These are phyloP conservation scores for Ganaspis sp. DNA, from an alignment of 1,140 invertebrate genomes.

Conservation along the genomic window DNA sequence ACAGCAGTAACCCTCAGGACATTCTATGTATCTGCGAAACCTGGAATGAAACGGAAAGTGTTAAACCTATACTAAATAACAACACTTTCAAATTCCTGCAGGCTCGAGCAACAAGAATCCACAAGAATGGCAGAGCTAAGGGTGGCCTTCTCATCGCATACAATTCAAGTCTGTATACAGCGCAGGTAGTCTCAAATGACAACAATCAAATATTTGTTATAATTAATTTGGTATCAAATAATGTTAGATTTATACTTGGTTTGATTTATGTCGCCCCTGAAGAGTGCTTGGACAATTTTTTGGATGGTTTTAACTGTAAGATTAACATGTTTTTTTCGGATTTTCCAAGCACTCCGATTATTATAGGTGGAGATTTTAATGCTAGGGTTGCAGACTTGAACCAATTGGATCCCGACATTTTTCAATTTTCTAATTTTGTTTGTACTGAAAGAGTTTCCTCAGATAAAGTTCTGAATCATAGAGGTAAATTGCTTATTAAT, in stretches of 20 bases:
- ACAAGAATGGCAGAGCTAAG: conserved; percentile 31
- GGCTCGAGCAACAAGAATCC: conserved; percentile 11
- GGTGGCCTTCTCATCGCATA: conserved; percentile 31
- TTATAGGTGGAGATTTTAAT: conserved; percentile 32
- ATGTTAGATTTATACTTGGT: conserved; percentile 23
- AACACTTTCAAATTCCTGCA: conserved; percentile 4
- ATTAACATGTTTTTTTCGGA: neutral
- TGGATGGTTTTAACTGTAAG: neutral
- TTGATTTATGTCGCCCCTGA: conserved; percentile 18
- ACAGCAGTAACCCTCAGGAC: neutral
- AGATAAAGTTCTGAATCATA: conserved; percentile 8
- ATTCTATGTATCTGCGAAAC: conserved; percentile 37
- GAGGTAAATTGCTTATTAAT: neutral
- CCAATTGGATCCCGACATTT: neutral
- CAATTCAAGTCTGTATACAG: neutral
- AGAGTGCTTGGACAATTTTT: neutral
- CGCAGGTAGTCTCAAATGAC: neutral
- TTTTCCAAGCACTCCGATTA: neutral
- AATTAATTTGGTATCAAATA: neutral
- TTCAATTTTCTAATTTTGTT: neutral
- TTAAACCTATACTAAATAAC: neutral
- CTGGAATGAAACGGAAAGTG: conserved; percentile 25
- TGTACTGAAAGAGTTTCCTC: conserved; percentile 2
- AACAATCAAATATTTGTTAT: conserved; percentile 12
- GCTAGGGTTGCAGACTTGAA: conserved; percentile 4